phyloP scores from a whole-genome alignment of 2,113 vertebrate genomes.

The Nannobrachium achirus region DNA sequence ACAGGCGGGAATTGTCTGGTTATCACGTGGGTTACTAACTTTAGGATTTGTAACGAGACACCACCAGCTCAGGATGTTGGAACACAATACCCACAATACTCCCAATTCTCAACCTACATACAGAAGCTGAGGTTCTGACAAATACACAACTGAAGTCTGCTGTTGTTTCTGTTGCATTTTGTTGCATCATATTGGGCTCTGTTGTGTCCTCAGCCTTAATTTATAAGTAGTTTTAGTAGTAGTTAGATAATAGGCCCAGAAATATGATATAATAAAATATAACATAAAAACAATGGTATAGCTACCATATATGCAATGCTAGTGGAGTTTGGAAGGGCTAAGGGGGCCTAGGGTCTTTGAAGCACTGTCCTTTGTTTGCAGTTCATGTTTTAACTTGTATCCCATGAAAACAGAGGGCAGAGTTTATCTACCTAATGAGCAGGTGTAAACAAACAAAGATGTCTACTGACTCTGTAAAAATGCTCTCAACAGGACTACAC shows the following conservation, averaged over 20 bases:
- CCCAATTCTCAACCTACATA: conserved; percentile 12
- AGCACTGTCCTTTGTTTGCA: conserved; percentile 31
- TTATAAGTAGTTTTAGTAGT: no score
- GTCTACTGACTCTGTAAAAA: conserved; percentile 11
- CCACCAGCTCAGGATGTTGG: conserved; percentile 34
- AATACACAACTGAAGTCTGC: not conserved
- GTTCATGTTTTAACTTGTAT: conserved; percentile 27
- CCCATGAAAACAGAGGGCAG: conserved; percentile 17
- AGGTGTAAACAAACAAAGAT: conserved; percentile 45
- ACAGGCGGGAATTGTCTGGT: not conserved
- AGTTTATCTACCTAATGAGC: conserved; percentile 43
- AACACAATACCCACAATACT: conserved; percentile 29
- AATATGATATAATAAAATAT: no score
- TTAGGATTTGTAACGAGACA: conserved; percentile 42
- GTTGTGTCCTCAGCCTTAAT: no score
- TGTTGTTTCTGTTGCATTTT: no score
- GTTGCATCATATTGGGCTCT: no score
- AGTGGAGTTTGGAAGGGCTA: not conserved
- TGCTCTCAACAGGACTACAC: not conserved
- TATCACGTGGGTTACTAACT: conserved; percentile 5
- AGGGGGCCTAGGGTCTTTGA: conserved; percentile 7
- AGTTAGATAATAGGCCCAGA: no score
- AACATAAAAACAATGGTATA: no score
- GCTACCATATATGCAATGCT: not conserved
- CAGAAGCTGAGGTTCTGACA: not conserved